phyloP scores from a whole-genome alignment of 2,797 vertebrate species.

The Schizopygopsis pylzovi region DNA sequence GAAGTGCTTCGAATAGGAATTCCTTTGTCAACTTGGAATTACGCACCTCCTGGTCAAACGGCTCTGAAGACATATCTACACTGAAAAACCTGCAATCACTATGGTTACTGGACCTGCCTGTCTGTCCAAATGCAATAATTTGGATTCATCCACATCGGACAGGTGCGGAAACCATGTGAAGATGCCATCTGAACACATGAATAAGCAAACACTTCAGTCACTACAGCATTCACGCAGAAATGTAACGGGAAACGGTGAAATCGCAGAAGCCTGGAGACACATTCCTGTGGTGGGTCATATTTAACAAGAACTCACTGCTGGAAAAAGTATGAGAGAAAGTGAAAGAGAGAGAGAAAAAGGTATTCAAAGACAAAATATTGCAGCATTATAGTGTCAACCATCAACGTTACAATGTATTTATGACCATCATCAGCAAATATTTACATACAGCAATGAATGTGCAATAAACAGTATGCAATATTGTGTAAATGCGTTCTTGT shows the following conservation, averaged over 20 bases:
- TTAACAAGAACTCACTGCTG: constrained; percentile 52
- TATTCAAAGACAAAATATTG: constrained; percentile 41
- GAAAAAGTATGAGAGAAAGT: constrained; percentile 36
- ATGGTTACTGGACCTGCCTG: constrained; percentile 67
- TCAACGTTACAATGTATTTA: constrained; percentile 69
- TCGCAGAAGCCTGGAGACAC: constrained; percentile 49
- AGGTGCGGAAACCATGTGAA: constrained; percentile 64
- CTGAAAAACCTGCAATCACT: constrained; percentile 64
- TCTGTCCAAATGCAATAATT: constrained; percentile 72
- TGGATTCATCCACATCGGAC: constrained; percentile 72
- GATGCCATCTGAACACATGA: constrained; percentile 73
- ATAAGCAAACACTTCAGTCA: constrained; percentile 54
- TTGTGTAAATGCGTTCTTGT: constrained; percentile 18
- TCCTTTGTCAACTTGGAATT: constrained; percentile 73
- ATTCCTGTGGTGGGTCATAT: constrained; percentile 59
- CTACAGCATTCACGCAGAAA: constrained; percentile 54
- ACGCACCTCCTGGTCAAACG: constrained; percentile 67
- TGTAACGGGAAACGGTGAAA: constrained; percentile 55
- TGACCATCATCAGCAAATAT: constrained; percentile 43
- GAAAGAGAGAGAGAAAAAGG: not conserved
- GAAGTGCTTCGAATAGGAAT: constrained; percentile 50
- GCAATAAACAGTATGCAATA: constrained; percentile 38
- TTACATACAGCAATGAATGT: constrained; percentile 35
- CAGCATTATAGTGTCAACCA: constrained; percentile 55
- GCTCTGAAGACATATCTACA: constrained; percentile 35